Evolutionary conservation across 2,888 invertebrate genomes (phyloP).

Genomic region (Holacanthella duospinosa): DNA sequence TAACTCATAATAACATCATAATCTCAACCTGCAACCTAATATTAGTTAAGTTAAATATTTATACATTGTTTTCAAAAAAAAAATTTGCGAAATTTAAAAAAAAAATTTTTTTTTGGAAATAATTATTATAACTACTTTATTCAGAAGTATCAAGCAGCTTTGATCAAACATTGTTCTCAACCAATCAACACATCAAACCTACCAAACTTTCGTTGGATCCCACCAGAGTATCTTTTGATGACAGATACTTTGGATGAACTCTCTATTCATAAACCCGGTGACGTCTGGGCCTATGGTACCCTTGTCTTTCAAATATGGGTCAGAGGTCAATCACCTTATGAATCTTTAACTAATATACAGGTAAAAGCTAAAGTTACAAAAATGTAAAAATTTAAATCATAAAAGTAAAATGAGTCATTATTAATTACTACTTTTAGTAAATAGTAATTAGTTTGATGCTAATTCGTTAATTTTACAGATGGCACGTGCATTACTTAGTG

Average conservation of each 20-base stretch:
- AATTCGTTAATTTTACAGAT: background rate
- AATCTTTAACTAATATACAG: background rate
- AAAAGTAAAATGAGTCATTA: no score
- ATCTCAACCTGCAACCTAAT: background rate
- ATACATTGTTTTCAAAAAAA: no score
- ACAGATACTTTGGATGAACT: background rate
- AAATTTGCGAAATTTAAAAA: background rate
- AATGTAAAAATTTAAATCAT: no score
- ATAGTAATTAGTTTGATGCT: no score
- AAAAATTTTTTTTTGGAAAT: no score
- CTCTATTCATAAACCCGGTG: background rate
- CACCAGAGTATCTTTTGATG: background rate
- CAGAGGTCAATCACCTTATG: background rate
- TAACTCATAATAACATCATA: no score
- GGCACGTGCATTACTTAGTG: background rate
- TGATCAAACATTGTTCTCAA: background rate
- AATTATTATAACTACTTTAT: background rate
- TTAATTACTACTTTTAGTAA: no score
- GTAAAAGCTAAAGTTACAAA: background rate
- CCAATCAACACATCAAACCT: background rate
- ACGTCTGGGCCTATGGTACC: background rate
- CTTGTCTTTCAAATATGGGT: background rate
- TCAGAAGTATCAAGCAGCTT: background rate
- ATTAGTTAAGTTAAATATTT: background rate
- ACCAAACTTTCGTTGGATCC: background rate